Conservation (phyloP, 2,888 invertebrate species). For the Pristionchus maxplancki region DNA sequence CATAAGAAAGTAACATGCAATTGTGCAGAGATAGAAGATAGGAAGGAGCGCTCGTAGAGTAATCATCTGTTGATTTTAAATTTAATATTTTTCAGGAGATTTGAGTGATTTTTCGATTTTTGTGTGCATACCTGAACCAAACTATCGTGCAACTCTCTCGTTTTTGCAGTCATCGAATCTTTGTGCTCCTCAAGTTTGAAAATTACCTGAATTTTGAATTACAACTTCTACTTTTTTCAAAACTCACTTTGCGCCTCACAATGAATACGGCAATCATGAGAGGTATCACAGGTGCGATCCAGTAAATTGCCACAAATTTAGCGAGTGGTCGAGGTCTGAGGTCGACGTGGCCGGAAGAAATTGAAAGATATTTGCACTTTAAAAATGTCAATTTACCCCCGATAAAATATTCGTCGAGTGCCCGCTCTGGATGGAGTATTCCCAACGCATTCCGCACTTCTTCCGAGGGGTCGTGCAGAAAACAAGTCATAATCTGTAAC, state of each 20-base stretch:
- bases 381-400: background rate
- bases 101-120: background rate
- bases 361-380: too few species aligned
- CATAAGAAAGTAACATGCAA: background rate
- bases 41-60: background rate
- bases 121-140: background rate
- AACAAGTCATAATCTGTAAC: background rate
- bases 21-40: background rate
- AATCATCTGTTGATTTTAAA: too few species aligned
- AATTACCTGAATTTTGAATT: background rate
- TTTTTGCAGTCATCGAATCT: background rate
- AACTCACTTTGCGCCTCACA: background rate
- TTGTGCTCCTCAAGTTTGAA: background rate
- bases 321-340: background rate
- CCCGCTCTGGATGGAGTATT: background rate
- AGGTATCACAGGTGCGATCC: background rate
- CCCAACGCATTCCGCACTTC: background rate
- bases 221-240: too few species aligned
- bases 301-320: background rate
- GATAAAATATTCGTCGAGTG: background rate
- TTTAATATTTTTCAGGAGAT: too few species aligned
- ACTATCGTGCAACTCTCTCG: constrained; percentile 28
- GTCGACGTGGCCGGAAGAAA: background rate
- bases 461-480: background rate
- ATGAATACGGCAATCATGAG: background rate